Base-by-base conservation (phyloP, 2,888 invertebrate genomes). In the Phengaris alcon region DNA sequence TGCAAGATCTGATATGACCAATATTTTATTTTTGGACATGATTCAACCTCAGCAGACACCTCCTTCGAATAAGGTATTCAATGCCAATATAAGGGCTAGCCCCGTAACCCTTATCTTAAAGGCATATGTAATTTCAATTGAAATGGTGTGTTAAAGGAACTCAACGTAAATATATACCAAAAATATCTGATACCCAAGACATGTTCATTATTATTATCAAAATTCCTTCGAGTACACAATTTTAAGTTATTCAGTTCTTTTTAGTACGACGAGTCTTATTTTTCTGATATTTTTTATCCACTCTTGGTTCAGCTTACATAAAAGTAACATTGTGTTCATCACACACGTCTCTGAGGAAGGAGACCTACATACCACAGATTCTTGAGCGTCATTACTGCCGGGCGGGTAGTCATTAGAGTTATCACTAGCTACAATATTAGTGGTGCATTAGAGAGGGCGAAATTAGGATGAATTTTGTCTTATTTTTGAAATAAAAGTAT, bases 291-390 rank as follows among this genome's bases (percentile, higher is more conserved):
- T 8, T 59, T 10, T 44, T 52, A 8, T 52, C 10, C 2, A 2
- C 6, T 44, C 35, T 44, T 10, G 64, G 64, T 44, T 44, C 6
- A 22, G 35, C 12, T 35, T 13, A 4, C 12, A 59, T 35, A 12
- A 64, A 44, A 35, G 64, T 44, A 6, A 4, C 12, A 12, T 52
- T 44, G 44, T 64, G 13, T 12, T 8, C 12, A 64, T 64, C 35
- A 12, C 10, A 64, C 44, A 35, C 44, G 64, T 64, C 64, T 64
- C 35, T 10, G 35, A 64, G 64, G 64, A 12, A 64, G 59, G 10
- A 59, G 64, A 64, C 64, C 64, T 44, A 64, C 35, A 64, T 64
- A 64, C 64, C 64, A 10, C 9, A 44, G 64, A 64, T 64, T 64
- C 64, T 64, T 35, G 35, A 64, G 6, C 64, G 64, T 64, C 64